Conservation (phyloP, 2,113 vertebrate genomes). For the Anguilla rostrata region DNA sequence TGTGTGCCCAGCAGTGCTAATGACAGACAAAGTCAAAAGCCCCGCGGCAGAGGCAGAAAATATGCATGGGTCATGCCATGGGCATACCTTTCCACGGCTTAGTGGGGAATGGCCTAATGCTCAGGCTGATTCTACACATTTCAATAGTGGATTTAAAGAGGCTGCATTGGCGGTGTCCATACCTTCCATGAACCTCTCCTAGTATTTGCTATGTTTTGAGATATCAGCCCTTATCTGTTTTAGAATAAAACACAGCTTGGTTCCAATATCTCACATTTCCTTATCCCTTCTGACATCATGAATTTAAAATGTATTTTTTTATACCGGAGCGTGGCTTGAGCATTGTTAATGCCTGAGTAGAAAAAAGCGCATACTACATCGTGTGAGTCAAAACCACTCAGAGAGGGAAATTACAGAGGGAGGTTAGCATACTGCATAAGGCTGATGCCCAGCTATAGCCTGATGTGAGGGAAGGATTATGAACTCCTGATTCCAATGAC, state of each 20-base stretch:
- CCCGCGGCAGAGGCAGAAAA: neutral
- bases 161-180: neutral
- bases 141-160: neutral
- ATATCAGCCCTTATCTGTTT: neutral
- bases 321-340: neutral
- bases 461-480: neutral
- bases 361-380: neutral
- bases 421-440: neutral
- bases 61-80: neutral
- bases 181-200: neutral
- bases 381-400: neutral
- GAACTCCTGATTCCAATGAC: neutral
- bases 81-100: neutral
- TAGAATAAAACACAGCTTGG: neutral
- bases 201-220: neutral
- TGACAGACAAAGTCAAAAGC: conserved; percentile 44
- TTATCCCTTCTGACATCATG: neutral
- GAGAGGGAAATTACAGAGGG: neutral
- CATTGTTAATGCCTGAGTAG: neutral
- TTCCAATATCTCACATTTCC: neutral
- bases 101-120: neutral
- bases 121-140: neutral
- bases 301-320: neutral
- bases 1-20: conserved; percentile 25
- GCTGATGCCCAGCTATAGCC: neutral